Evolutionary conservation across 1,140 invertebrate species (phyloP), one percentile per base, ranked within the genome.

Genomic region (Apis dorsata): DNA sequence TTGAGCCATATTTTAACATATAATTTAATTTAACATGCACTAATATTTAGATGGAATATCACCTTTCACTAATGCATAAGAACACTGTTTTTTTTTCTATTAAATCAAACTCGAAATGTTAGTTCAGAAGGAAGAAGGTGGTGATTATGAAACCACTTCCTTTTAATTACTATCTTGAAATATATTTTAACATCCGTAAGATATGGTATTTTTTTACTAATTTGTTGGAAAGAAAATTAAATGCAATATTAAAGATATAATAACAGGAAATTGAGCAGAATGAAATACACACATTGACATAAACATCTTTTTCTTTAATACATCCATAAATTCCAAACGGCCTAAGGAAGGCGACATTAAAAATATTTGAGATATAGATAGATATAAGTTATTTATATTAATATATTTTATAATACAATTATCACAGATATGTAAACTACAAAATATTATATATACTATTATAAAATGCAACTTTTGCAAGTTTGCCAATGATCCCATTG

Each of bases 371-470:
- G 59, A 87, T 83, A 80, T 83, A 80, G 63, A 87, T 83, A 84
- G 63, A 81, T 92, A 92, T 93, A 93, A 92, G 88, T 93, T 93
- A 93, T 90, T 93, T 92, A 92, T 92, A 90, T 90, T 90, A 78
- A 89, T 90, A 89, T 88, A 92, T 89, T 91, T 91, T 93, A 93
- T 92, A 93, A 92, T 93, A 93, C 91, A 91, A 91, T 93, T 94
- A 94, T 94, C 93, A 94, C 93, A 94, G 93, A 93, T 93, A 93
- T 91, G 90, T 93, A 93, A 93, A 88, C 92, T 93, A 94, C 90
- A 94, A 93, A 93, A 92, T 93, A 93, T 88, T 88, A 86, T 93
- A 87, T 93, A 92, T 82, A 86, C 91, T 89, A 88, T 91, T 90
- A 90, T 90, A 92, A 93, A 94, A 94, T 92, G 90, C 91, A 91